Evolutionary conservation across 2,888 invertebrate genomes (phyloP).

Genomic region (Nasonia oneida): DNA sequence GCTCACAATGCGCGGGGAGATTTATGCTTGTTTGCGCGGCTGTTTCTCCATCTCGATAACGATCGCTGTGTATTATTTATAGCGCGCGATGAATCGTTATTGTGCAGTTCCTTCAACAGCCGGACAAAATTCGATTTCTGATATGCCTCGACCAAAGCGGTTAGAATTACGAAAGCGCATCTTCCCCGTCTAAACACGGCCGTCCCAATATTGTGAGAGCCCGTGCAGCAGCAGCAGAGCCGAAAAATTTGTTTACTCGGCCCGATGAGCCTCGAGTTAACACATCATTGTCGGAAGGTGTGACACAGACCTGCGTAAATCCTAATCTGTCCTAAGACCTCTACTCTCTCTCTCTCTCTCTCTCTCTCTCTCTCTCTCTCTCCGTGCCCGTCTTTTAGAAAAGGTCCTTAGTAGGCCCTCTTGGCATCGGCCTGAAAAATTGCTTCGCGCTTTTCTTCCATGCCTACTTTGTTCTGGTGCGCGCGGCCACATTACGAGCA

Average conservation of each 20-base stretch:
- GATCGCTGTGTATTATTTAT: not conserved
- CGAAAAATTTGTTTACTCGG: conserved; percentile 61
- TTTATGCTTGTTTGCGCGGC: conserved; percentile 18
- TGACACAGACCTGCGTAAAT: conserved; percentile 72
- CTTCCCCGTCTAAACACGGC: not conserved
- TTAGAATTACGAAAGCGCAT: not conserved
- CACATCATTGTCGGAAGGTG: conserved; percentile 75
- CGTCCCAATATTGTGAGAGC: not conserved
- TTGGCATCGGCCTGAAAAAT: conserved; percentile 63
- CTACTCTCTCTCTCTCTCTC: too few species aligned
- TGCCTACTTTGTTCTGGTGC: conserved; percentile 63
- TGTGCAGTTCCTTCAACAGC: not conserved
- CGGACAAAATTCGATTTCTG: not conserved
- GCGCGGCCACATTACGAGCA: conserved; percentile 62
- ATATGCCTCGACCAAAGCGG: too few species aligned
- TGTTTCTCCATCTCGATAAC: conserved; percentile 14
- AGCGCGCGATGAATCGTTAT: not conserved
- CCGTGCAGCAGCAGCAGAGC: not conserved
- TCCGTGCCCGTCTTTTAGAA: conserved; percentile 74
- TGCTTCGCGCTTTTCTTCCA: conserved; percentile 54
- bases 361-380: conserved; percentile 52
- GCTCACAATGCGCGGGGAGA: conserved; percentile 23
- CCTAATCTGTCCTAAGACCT: conserved; percentile 72
- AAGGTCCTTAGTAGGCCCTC: conserved; percentile 70
- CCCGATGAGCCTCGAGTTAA: conserved; percentile 71